Evolutionary conservation across 2,888 invertebrate species (phyloP), one percentile per base, ranked within the genome.

Genomic region (Lottia gigantea): DNA sequence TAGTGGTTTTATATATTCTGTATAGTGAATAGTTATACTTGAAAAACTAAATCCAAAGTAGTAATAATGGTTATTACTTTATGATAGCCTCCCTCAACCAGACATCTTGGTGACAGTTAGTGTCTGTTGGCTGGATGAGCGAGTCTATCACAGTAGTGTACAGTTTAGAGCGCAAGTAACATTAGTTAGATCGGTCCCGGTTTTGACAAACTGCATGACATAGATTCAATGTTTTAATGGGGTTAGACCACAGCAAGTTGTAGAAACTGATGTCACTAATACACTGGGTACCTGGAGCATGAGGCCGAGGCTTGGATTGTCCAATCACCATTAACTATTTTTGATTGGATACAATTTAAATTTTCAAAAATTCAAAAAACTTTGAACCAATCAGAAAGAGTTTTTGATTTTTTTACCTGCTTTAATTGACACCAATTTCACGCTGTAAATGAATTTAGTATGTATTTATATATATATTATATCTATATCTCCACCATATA

Each of bases 1-100:
- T 73, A 67, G 71, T 68, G 31, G 61, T 64, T 46, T 61, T 40
- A 26, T 26, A 46, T 49, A 16, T 31, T 68, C 23, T 46, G 63
- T 64, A 19, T 55, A 55, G 55, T 55, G 19, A 19, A 55, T 55
- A 55, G 55, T 55, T 55, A 23, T 23, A 55, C 19, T 23, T 23
- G 19, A 19, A 55, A 55, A 55, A 55, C 55, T 55, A 55, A 55
- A 55, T 55, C 19, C 23, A 55, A 40, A 55, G 19, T 55, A 55
- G 55, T 55, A 55, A 55, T 55, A 55, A 55, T 55, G 19, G 55
- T 55, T 23, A 55, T 23, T 55, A 55, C 23, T 23, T 55, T 19
- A 23, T 55, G 55, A 55, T 55, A 55, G 55, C 55, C 55, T 55
- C 55, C 55, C 55, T 55, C 55, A 19, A 55, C 19, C 23, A 55